Conservation (phyloP, 2,888 invertebrate genomes). For the Cephus pulcher region DNA sequence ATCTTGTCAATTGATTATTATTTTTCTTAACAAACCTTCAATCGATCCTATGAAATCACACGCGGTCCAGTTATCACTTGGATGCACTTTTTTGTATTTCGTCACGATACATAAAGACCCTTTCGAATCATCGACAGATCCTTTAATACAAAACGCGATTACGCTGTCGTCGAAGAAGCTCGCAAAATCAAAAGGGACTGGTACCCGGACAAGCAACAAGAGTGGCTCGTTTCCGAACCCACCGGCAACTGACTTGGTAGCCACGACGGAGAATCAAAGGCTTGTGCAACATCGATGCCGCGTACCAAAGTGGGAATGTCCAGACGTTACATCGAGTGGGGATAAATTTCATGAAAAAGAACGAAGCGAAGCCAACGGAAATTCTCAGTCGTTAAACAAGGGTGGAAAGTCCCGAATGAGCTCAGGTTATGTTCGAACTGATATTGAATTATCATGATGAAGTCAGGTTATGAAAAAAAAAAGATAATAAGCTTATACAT, state of each 20-base stretch:
- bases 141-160: not conserved
- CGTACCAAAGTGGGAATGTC: slow-evolving; percentile 19
- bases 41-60: not conserved
- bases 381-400: slow-evolving; percentile 14
- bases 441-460: too few relatives aligned
- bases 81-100: not conserved
- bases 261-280: slow-evolving; percentile 44
- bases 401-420: slow-evolving; percentile 14
- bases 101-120: not conserved
- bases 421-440: not conserved
- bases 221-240: slow-evolving; percentile 47
- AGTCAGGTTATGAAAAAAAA: too few relatives aligned
- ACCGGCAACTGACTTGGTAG: slow-evolving; percentile 48
- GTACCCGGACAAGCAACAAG: slow-evolving; percentile 31
- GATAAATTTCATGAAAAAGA: not conserved
- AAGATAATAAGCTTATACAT: not conserved
- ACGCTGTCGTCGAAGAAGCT: not conserved
- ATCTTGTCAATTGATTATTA: not conserved
- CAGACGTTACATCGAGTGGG: slow-evolving; percentile 16
- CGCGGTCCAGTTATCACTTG: not conserved
- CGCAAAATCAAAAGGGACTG: not conserved
- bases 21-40: not conserved
- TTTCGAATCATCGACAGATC: not conserved
- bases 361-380: slow-evolving; percentile 10
- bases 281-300: slow-evolving; percentile 48